These are phyloP conservation scores for Geotrypetes seraphini DNA, from an alignment of 2,797 vertebrate genomes.

Conservation along the genomic window DNA sequence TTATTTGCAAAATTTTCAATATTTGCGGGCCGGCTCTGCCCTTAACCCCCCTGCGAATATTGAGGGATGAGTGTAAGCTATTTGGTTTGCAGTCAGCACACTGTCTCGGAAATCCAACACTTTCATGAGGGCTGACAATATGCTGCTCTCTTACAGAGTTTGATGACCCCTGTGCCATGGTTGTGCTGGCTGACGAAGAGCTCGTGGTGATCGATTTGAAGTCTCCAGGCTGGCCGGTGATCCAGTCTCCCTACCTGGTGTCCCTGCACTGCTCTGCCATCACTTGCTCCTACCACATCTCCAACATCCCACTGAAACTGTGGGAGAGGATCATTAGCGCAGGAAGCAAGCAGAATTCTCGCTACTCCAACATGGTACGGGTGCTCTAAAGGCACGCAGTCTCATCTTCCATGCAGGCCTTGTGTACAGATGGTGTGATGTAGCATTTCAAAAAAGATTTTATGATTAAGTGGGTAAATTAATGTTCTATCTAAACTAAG, in stretches of 20 bases:
- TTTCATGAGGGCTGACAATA: neutral
- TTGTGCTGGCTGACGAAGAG: slow-evolving; percentile 93
- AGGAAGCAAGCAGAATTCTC: slow-evolving; percentile 74
- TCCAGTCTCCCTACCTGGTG: slow-evolving; percentile 87
- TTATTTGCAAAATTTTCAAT: too few species aligned
- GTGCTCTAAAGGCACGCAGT: neutral
- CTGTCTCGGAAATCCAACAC: too few species aligned
- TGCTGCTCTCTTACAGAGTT: slow-evolving; percentile 42
- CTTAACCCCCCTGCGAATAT: too few species aligned
- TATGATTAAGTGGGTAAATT: too few species aligned
- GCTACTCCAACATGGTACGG: slow-evolving; percentile 79
- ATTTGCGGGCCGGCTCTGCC: too few species aligned
- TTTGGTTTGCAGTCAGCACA: too few species aligned
- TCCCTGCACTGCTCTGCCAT: slow-evolving; percentile 95
- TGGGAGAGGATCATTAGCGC: slow-evolving; percentile 81
- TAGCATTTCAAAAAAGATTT: too few species aligned
- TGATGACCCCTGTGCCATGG: slow-evolving; percentile 72
- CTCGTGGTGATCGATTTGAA: slow-evolving; percentile 85
- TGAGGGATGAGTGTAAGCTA: too few species aligned
- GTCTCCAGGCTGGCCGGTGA: slow-evolving; percentile 77
- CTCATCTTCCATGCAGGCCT: neutral
- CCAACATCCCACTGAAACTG: slow-evolving; percentile 87
- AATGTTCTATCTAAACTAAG: too few species aligned
- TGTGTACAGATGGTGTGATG: too few species aligned
- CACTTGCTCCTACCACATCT: slow-evolving; percentile 93